Conservation (phyloP, 35 echinoderm and acorn worm species). For the Anneissia japonica region DNA sequence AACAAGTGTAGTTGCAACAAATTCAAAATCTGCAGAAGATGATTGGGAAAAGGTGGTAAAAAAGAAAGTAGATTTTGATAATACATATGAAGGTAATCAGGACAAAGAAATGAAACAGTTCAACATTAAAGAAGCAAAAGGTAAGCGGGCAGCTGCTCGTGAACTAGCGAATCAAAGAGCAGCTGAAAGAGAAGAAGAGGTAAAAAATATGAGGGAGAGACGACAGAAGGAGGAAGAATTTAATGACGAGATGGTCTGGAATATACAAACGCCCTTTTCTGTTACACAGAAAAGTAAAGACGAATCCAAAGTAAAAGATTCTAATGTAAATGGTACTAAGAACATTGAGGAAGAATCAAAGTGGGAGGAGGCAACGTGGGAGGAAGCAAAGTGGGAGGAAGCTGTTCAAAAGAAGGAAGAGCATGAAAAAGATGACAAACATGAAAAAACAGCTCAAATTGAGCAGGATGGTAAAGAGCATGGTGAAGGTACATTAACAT, state of each 20-base stretch:
- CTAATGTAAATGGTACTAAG: not conserved
- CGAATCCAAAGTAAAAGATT: not conserved
- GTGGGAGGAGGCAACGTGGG: not conserved
- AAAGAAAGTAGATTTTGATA: not conserved
- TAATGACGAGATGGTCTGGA: not conserved
- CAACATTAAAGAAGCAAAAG: not conserved
- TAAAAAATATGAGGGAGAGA: not conserved
- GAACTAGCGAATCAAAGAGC: not conserved
- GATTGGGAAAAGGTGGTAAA: not conserved
- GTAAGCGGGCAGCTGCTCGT: not conserved
- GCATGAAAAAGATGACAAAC: not conserved
- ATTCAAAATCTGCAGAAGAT: not conserved
- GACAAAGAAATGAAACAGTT: not conserved
- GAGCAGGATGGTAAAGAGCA: not conserved
- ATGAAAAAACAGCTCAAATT: not conserved
- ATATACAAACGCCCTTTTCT: conserved; percentile 1
- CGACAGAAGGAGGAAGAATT: not conserved
- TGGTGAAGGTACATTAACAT: not conserved
- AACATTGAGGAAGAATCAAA: not conserved
- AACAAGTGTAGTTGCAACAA: not conserved
- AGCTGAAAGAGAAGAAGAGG: conserved; percentile 3
- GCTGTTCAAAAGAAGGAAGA: not conserved
- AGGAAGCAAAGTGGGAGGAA: conserved; percentile 17
- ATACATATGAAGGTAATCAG: not conserved
- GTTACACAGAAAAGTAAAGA: not conserved